Conservation (phyloP, 2,888 invertebrate genomes). For the Spodoptera exigua region DNA sequence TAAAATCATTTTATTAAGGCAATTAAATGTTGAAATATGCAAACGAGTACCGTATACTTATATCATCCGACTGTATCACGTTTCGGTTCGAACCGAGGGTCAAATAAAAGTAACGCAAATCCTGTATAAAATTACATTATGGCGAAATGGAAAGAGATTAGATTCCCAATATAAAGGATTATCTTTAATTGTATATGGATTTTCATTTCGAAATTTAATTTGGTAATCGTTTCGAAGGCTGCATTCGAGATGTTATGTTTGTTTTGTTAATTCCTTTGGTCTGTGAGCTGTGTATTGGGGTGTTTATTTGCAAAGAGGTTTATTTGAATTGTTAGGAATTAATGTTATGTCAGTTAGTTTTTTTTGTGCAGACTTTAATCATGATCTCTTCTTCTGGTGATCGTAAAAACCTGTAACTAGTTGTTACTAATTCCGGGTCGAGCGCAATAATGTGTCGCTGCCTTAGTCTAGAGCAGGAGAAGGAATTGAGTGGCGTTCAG, state of each 20-base stretch:
- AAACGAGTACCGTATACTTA: constrained; percentile 47
- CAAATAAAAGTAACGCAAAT: constrained; percentile 44
- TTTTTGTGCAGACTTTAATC: too few species aligned
- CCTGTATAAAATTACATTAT: constrained; percentile 39
- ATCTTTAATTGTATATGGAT: background rate
- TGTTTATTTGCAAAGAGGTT: background rate
- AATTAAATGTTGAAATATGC: constrained; percentile 54
- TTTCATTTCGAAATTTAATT: constrained; percentile 39
- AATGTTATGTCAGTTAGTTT: too few species aligned
- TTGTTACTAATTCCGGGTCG: too few species aligned
- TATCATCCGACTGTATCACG: constrained; percentile 13
- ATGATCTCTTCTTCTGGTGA: too few species aligned
- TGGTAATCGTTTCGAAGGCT: constrained; percentile 7
- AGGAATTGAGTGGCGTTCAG: too few species aligned
- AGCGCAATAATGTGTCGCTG: too few species aligned
- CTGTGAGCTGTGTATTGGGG: too few species aligned
- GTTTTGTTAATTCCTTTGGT: background rate
- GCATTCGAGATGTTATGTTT: background rate
- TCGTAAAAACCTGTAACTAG: too few species aligned
- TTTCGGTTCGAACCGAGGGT: constrained; percentile 17
- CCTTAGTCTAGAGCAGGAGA: too few species aligned
- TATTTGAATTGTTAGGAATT: background rate
- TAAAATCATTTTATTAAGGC: constrained; percentile 47
- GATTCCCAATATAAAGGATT: constrained; percentile 33
- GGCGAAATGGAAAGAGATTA: constrained; percentile 28